These are phyloP conservation scores for Lanius ludovicianus DNA, from an alignment of 2,113 vertebrate species.

Conservation along the genomic window DNA sequence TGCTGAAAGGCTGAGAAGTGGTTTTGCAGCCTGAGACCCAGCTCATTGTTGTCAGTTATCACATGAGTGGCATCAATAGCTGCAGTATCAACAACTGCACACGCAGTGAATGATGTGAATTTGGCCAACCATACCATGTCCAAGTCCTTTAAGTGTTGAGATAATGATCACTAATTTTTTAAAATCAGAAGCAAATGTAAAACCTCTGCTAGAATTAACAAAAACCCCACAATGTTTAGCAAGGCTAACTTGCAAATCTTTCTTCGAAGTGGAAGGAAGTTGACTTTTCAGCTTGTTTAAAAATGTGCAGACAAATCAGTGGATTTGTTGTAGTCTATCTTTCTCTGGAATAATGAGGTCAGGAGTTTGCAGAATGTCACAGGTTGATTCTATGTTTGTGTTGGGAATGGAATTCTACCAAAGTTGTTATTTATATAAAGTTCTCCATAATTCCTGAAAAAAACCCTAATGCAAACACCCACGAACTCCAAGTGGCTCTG, in stretches of 20 bases:
- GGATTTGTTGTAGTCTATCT: neutral
- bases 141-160: neutral
- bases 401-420: neutral
- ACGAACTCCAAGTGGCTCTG: neutral
- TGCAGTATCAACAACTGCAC: neutral
- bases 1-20: neutral
- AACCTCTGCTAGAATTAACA: neutral
- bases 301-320: neutral
- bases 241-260: neutral
- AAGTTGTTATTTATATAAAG: neutral
- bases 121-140: neutral
- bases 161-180: neutral
- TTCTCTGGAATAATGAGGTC: neutral
- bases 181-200: neutral
- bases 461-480: fast-evolving
- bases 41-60: neutral
- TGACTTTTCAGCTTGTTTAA: neutral
- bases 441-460: neutral
- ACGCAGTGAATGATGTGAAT: neutral
- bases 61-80: neutral
- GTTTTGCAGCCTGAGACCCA: neutral
- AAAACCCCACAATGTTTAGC: neutral
- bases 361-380: neutral
- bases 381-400: neutral
- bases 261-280: neutral